Percentiles rank a stretch among this genome's conserved stretches.
Conservation (phyloP, 2,113 vertebrate species). For the Marmota flaviventris region DNA sequence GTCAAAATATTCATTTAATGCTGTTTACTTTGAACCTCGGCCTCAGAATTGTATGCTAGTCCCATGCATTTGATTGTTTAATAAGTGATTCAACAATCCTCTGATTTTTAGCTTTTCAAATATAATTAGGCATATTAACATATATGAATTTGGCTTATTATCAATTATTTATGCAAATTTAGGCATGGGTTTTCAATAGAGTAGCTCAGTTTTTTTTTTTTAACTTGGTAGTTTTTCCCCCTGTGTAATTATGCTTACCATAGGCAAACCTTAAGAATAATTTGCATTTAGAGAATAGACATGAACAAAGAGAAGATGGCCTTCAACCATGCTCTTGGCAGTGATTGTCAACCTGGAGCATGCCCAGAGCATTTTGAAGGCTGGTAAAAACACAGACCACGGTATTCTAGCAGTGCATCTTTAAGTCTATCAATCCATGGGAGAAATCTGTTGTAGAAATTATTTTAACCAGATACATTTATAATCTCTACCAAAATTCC, state of each 20-base stretch:
- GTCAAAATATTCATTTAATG: background rate
- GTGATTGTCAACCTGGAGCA: background rate
- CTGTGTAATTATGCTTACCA: background rate
- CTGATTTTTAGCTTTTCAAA: constrained; percentile 65
- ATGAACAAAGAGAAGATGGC: background rate
- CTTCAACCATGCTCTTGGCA: background rate
- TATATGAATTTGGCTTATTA: constrained; percentile 41
- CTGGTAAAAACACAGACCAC: background rate
- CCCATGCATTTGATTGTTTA: constrained; percentile 51
- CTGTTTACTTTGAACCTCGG: background rate
- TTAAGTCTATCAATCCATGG: background rate
- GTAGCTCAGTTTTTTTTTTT: background rate
- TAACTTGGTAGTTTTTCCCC: background rate
- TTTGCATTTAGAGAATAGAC: background rate
- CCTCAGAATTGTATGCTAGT: background rate
- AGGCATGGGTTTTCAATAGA: constrained; percentile 9
- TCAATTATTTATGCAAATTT: constrained; percentile 53
- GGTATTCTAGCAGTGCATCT: background rate
- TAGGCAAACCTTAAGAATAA: constrained; percentile 6
- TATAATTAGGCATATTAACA: constrained; percentile 56
- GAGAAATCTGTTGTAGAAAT: background rate
- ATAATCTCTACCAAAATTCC: background rate
- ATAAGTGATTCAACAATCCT: constrained; percentile 5
- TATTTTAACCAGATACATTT: background rate
- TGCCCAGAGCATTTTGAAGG: background rate